Evolutionary conservation across 2,797 vertebrate species (phyloP), one percentile per base, ranked within the genome.

Genomic region (Chelmon rostratus): DNA sequence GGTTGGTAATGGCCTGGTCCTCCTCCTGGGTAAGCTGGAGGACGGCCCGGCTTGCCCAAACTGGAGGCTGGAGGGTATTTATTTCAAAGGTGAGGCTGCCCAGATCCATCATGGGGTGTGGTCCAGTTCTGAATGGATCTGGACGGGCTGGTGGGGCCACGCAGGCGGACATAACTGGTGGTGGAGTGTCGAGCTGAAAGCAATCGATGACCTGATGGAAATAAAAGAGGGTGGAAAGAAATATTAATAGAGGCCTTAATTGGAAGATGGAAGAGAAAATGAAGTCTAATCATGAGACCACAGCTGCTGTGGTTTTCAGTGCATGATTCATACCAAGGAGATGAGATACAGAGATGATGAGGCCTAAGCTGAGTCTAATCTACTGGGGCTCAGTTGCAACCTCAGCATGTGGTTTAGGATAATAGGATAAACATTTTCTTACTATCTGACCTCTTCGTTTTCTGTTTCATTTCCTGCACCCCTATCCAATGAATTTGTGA

Each of bases 11-110:
- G 6, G 88, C 90, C 87, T 93, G 88, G 67, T 95, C 93, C 81
- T 95, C 94, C 28, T 93, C 92, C 68, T 73, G 63, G 28, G 85
- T 91, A 1, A 95, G 86, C 86, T 94, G 83, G 74, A 95, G 10
- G 31, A 95, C 37, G 0, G 69, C 35, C 28, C 5, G 66, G 3
- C 5, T 50, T 0, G 61, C 56, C 2, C 37, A 61, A 40, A 7
- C 6, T 0, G 23, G 28, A n/a, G 25, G 40, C 3, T 0, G 12
- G 6, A 2, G 0, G 35, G 1, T 1, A 1, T 40, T 25, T 10
- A 15, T 63, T 4, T 33, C 78, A 78, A 72, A 73, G 15, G 63
- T 46, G 53, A 58, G 35, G 23, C 76, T 61, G 28, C 94, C 91
- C 58, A 93, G 82, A 38, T 88, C 61, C 47, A 82, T 75, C 59